A percentile compares a stretch with the other conserved stretches of the same genome.
Conservation (phyloP, 2,797 vertebrate genomes). For the Poeciliopsis turneri region DNA sequence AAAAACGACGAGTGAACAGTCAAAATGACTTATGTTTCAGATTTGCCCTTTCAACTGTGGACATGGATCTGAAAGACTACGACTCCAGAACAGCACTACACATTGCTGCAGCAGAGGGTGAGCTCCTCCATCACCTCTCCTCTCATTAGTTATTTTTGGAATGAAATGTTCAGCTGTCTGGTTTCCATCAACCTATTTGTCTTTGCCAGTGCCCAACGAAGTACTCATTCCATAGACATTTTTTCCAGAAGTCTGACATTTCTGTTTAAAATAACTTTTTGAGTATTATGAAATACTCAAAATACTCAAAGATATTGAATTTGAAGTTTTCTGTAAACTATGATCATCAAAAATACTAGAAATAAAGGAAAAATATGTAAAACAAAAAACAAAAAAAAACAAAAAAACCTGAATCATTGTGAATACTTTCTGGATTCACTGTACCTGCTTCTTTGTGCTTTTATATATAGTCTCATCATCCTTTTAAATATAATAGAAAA, state of each 20-base stretch:
- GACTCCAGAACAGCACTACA: conserved; percentile 88
- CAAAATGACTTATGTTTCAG: conserved; percentile 12
- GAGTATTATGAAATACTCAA: too few species aligned
- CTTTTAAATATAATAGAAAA: background rate
- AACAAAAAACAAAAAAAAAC: too few species aligned
- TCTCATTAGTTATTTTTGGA: background rate
- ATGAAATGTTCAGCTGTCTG: background rate
- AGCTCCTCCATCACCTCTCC: conserved; percentile 16
- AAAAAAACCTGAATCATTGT: too few species aligned
- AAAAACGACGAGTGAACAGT: background rate
- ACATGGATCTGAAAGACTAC: conserved; percentile 90
- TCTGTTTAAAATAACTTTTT: too few species aligned
- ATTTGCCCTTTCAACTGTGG: conserved; percentile 88
- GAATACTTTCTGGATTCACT: too few species aligned
- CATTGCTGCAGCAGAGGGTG: conserved; percentile 88
- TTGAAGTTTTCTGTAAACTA: too few species aligned
- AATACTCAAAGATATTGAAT: too few species aligned
- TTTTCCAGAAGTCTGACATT: too few species aligned
- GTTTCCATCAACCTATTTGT: background rate
- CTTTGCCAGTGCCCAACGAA: background rate
- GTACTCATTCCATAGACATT: too few species aligned
- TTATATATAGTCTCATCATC: background rate
- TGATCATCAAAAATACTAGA: too few species aligned
- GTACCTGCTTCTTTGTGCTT: background rate
- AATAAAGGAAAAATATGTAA: too few species aligned